Conservation (phyloP, 2,113 vertebrate species). For the Malurus alboscapulatus region DNA sequence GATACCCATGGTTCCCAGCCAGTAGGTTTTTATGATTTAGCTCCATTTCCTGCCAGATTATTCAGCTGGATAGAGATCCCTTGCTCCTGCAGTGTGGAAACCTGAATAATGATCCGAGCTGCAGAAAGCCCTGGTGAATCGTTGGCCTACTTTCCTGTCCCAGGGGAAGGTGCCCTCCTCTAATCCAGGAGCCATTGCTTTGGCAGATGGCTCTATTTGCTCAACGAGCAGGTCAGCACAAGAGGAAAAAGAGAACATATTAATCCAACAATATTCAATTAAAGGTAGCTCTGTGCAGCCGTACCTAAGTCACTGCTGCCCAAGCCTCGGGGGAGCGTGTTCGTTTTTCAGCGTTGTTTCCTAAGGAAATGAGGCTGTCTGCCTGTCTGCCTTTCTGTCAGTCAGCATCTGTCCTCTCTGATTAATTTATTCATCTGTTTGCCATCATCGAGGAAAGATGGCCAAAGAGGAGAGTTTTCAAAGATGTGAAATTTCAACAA, state of each 20-base stretch:
- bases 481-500: background rate
- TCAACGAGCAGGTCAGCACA: constrained; percentile 49
- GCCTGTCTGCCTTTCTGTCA: constrained; percentile 30
- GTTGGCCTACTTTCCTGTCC: constrained; percentile 53
- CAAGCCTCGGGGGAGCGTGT: background rate
- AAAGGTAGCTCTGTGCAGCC: constrained; percentile 37
- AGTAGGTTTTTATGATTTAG: constrained; percentile 27
- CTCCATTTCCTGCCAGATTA: constrained; percentile 32
- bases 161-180: constrained; percentile 26
- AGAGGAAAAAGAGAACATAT: constrained; percentile 44
- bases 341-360: constrained; percentile 45
- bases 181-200: constrained; percentile 50
- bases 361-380: constrained; percentile 51
- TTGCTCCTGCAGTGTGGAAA: constrained; percentile 35
- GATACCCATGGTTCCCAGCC: background rate
- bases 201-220: constrained; percentile 61
- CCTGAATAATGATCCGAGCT: constrained; percentile 48
- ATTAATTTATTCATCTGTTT: constrained; percentile 7
- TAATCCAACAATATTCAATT: constrained; percentile 59
- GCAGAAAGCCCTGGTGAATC: constrained; percentile 41
- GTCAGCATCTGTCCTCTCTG: background rate
- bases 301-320: constrained; percentile 36
- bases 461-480: background rate
- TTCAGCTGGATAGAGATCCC: constrained; percentile 24
- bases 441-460: background rate